Conservation (phyloP, 2,113 vertebrate species). For the Anolis sagrei region DNA sequence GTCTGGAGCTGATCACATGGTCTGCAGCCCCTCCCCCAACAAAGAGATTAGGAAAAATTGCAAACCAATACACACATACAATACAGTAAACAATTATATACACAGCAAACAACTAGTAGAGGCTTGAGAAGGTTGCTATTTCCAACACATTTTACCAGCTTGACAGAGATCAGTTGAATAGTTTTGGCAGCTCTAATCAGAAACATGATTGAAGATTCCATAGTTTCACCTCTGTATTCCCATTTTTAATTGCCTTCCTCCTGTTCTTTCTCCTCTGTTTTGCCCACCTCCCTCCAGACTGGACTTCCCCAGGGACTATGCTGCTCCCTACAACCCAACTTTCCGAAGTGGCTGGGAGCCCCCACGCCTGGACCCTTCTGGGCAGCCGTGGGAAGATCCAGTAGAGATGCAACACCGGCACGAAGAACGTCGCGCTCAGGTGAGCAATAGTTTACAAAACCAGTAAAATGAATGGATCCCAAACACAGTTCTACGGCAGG, state of each 20-base stretch:
- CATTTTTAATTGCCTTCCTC: background rate
- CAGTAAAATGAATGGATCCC: background rate
- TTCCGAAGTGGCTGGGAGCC: constrained; percentile 86
- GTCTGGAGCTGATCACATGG: too few relatives aligned
- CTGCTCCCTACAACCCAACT: constrained; percentile 76
- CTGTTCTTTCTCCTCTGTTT: background rate
- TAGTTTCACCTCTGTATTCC: background rate
- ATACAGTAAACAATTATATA: too few relatives aligned
- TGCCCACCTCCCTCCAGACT: constrained; percentile 67
- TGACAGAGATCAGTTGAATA: background rate
- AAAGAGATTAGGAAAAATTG: too few relatives aligned
- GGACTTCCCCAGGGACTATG: constrained; percentile 76
- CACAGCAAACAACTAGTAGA: too few relatives aligned
- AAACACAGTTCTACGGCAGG: background rate
- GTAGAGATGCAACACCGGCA: constrained; percentile 85
- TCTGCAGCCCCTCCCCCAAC: too few relatives aligned
- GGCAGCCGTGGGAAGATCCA: constrained; percentile 85
- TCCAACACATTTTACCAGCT: background rate
- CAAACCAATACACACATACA: too few relatives aligned
- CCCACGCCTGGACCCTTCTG: constrained; percentile 67
- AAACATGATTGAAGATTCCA: background rate
- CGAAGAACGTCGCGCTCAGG: constrained; percentile 77
- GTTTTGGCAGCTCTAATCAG: background rate
- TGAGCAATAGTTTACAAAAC: constrained; percentile 22
- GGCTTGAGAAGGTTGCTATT: too few relatives aligned